Conservation (phyloP, 2,113 vertebrate species). For the Ctenomys sociabilis region DNA sequence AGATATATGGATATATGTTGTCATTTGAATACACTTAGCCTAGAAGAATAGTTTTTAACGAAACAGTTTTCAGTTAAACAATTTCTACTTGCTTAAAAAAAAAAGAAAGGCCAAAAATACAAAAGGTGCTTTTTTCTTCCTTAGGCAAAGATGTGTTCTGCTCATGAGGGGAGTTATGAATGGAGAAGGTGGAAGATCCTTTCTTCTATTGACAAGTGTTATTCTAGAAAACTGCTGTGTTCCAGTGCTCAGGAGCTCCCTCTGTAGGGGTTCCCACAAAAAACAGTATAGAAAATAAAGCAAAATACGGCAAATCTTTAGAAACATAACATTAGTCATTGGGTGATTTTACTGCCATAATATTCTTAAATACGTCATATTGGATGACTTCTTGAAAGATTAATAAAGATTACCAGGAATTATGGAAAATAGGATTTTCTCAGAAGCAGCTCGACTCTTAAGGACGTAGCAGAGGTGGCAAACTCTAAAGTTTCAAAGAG, state of each 20-base stretch:
- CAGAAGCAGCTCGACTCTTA: slow-evolving; percentile 49
- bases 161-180: background rate
- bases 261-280: background rate
- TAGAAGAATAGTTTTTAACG: background rate
- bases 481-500: background rate
- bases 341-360: background rate
- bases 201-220: background rate
- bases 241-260: background rate
- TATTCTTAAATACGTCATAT: slow-evolving; percentile 1
- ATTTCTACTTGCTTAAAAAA: background rate
- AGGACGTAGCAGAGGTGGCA: background rate
- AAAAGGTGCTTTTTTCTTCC: background rate
- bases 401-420: slow-evolving; percentile 47
- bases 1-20: background rate
- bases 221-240: slow-evolving; percentile 39
- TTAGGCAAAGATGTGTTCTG: background rate
- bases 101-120: slow-evolving; percentile 28
- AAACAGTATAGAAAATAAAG: slow-evolving; percentile 6
- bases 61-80: background rate
- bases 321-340: background rate
- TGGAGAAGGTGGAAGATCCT: background rate
- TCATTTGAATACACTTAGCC: background rate
- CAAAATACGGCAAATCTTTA: background rate
- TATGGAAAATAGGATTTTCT: slow-evolving; percentile 37
- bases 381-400: slow-evolving; percentile 55